Conservation (phyloP, 2,888 invertebrate species). For the Slavum lentiscoides region DNA sequence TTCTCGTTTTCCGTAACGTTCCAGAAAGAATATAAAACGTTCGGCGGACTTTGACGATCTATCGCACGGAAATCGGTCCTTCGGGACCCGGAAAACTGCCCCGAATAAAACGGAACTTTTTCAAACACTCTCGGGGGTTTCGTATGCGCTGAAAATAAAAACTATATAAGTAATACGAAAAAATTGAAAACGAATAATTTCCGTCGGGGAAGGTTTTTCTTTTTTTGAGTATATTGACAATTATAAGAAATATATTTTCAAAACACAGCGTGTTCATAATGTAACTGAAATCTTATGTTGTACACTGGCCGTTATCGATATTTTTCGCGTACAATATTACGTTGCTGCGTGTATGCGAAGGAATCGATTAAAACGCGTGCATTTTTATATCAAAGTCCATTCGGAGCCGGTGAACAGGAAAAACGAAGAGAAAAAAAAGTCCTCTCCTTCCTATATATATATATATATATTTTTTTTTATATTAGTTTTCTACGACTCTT, state of each 20-base stretch:
- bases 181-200: slow-evolving; percentile 31
- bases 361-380: slow-evolving; percentile 38
- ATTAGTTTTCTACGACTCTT: slow-evolving; percentile 44
- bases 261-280: background rate
- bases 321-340: background rate
- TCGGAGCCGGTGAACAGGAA: slow-evolving; percentile 38
- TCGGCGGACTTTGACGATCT: background rate
- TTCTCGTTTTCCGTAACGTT: too few species aligned
- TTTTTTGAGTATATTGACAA: background rate
- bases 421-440: slow-evolving; percentile 32
- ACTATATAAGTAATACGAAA: background rate
- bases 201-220: background rate
- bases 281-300: too few species aligned
- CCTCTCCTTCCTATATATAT: slow-evolving; percentile 30
- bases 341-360: background rate
- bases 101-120: slow-evolving; percentile 6
- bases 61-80: slow-evolving; percentile 10
- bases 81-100: background rate
- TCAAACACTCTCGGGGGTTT: slow-evolving; percentile 6
- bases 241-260: background rate
- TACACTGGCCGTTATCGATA: background rate
- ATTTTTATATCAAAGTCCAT: slow-evolving; percentile 24
- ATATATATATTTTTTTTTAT: slow-evolving; percentile 21
- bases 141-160: background rate
- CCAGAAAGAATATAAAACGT: background rate